Evolutionary conservation across 1,140 invertebrate species (phyloP).

Genomic region (Ceratoteleas bidentatus): DNA sequence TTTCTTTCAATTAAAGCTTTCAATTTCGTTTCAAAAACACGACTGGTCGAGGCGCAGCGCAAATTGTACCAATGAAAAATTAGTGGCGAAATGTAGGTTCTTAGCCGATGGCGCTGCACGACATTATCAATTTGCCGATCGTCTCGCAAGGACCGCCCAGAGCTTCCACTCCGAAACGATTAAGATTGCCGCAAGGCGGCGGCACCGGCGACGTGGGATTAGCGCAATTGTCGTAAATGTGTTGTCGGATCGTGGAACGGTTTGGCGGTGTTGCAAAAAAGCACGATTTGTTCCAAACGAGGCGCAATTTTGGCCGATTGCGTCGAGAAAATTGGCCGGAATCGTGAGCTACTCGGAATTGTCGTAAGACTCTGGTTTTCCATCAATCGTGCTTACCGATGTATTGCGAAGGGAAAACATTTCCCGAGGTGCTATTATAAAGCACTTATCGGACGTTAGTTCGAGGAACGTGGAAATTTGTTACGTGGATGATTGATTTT

Average conservation of each 20-base stretch:
- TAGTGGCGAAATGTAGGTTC: constrained; percentile 3
- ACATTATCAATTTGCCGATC: neutral
- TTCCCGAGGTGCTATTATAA: constrained; percentile 14
- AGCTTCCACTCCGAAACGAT: neutral
- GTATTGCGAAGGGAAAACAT: constrained; percentile 5
- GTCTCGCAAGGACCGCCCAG: neutral
- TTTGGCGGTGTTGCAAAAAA: neutral
- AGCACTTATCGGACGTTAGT: constrained; percentile 13
- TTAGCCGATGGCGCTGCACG: no score
- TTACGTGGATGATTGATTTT: constrained; percentile 15
- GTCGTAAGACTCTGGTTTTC: constrained; percentile 4
- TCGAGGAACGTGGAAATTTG: neutral
- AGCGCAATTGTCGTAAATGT: constrained; percentile 11
- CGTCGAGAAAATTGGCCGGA: constrained; percentile 13
- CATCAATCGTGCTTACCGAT: neutral
- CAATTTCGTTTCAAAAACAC: no score
- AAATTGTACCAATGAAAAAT: no score
- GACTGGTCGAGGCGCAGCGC: no score
- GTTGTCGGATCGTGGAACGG: neutral
- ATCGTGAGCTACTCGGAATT: constrained; percentile 18
- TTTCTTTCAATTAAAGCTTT: no score
- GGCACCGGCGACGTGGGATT: constrained; percentile 9
- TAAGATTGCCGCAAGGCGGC: neutral
- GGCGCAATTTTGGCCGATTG: constrained; percentile 11
- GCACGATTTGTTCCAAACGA: constrained; percentile 6